Percentiles rank a stretch among this genome's conserved stretches.
Evolutionary conservation across 2,113 vertebrate species (phyloP).

Genomic region (Alexandromys fortis): DNA sequence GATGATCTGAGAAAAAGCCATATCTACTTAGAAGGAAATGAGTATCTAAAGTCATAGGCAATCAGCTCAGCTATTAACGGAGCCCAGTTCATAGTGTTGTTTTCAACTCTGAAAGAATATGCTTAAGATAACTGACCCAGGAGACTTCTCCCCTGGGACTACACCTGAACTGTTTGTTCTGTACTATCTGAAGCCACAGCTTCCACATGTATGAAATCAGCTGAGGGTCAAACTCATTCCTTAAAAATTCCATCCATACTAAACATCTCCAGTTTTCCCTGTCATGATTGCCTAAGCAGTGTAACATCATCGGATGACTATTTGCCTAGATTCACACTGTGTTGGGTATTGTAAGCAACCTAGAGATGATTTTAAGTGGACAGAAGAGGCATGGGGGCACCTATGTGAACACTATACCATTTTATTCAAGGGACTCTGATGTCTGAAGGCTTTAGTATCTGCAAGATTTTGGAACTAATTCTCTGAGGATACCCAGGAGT

Average conservation of each 20-base stretch:
- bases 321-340: neutral
- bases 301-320: neutral
- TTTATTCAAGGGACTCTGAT: neutral
- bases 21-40: neutral
- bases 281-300: neutral
- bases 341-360: neutral
- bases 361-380: neutral
- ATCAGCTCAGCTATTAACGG: neutral
- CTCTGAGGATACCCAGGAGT: neutral
- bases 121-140: neutral
- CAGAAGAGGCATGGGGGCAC: neutral
- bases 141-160: neutral
- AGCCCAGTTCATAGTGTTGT: neutral
- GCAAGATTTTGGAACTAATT: neutral
- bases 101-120: neutral
- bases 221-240: neutral
- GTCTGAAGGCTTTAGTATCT: neutral
- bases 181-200: neutral
- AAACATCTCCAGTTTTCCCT: neutral
- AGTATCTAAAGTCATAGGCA: neutral
- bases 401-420: neutral
- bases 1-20: constrained; percentile 33
- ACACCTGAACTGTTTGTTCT: neutral
- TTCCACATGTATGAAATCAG: neutral
- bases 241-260: neutral